These are phyloP conservation scores for Lithodes maja DNA, from an alignment of 2,888 invertebrate species.

Conservation along the genomic window DNA sequence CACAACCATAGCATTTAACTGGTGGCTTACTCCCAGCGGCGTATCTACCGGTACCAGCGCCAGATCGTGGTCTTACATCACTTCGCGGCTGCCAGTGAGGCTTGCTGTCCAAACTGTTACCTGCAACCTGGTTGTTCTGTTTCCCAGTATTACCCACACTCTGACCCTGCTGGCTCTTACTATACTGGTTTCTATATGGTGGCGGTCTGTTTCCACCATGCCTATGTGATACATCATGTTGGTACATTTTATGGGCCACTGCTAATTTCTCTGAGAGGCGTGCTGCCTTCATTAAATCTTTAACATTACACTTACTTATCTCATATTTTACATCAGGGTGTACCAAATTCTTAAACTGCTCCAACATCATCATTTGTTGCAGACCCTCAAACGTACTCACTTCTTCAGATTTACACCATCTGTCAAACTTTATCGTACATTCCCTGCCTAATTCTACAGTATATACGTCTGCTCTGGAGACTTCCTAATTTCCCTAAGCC, in stretches of 20 bases:
- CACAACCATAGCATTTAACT: background rate
- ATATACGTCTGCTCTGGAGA: background rate
- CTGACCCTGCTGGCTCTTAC: too few relatives aligned
- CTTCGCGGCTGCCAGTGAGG: too few relatives aligned
- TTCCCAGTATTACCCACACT: too few relatives aligned
- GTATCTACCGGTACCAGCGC: too few relatives aligned
- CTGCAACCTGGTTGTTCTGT: too few relatives aligned
- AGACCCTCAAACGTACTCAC: background rate
- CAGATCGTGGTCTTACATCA: too few relatives aligned
- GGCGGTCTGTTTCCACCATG: too few relatives aligned
- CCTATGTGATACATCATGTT: background rate
- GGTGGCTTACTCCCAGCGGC: background rate
- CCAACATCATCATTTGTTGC: background rate
- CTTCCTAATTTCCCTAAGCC: background rate
- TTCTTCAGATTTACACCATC: background rate
- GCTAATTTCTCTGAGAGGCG: background rate
- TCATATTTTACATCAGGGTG: background rate
- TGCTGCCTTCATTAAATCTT: background rate
- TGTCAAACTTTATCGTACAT: background rate
- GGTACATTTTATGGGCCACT: background rate
- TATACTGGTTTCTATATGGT: too few relatives aligned
- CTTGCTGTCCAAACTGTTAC: too few relatives aligned
- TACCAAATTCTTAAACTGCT: background rate
- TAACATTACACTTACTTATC: background rate
- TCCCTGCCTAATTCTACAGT: background rate